Evolutionary conservation across 2,888 invertebrate species (phyloP), one percentile per base, ranked within the genome.

Genomic region (Augochlorella aurata): DNA sequence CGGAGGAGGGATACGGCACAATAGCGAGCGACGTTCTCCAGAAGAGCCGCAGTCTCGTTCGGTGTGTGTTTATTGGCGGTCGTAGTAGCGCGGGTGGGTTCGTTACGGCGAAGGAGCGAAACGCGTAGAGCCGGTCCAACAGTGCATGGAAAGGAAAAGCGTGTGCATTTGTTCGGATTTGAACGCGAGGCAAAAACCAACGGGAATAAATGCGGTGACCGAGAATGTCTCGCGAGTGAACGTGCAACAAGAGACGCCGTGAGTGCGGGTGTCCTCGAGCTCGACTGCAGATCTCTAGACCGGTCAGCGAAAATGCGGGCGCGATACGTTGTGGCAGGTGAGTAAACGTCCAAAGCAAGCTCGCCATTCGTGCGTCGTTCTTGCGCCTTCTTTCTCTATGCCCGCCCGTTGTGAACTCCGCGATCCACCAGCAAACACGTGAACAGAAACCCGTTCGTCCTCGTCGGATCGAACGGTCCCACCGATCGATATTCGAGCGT

Each of bases 311-410:
- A 90, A 86, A 91, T 91, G 90, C 91, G 89, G 88, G 75, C 92
- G 86, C 87, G 87, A 87, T 89, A 86, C 89, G 86, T 90, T 87
- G 89, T 92, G 87, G 90, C 92, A 91, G 91, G 91, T 91, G 89
- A 92, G 91, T 89, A 82, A 58, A 84, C 74, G 73, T 80, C 79
- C 83, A 68, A 80, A 67, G 45, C 68, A 81, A 65, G 77, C 82
- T 86, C 87, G 86, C 85, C 85, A 86, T 86, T 87, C 68, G 83
- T 69, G 83, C 74, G 71, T 74, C 78, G 71, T 68, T 74, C 74
- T 73, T 71, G 50, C 75, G 54, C n/a, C 73, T 68, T 63, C 74
- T 9, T 61, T 68, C 74, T 65, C 58, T 80, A 29, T 65, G 52
- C 79, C 61, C 52, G n/a, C 29, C 29, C 47, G 58, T 67, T 54